phyloP scores from a whole-genome alignment of 2,113 vertebrate species.

The Agapornis roseicollis region DNA sequence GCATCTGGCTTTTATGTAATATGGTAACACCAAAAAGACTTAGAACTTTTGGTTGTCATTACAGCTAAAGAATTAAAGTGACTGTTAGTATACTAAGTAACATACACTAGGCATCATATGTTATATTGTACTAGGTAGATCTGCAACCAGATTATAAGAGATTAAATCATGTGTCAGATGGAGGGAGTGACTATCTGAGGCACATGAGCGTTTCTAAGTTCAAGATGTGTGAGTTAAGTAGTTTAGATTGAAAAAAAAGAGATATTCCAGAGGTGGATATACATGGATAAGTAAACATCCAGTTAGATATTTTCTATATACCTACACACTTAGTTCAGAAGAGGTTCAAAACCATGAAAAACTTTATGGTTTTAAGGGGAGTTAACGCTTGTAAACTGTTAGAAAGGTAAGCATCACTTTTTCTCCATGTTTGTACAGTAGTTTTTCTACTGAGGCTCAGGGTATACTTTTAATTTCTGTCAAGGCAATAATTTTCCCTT shows the following conservation, averaged over 20 bases:
- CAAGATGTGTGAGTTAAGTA: neutral
- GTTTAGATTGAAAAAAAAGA: neutral
- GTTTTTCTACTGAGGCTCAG: neutral
- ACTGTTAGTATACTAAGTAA: neutral
- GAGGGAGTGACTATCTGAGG: neutral
- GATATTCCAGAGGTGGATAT: neutral
- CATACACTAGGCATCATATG: neutral
- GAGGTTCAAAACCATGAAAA: neutral
- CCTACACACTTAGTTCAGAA: neutral
- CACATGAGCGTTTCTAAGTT: neutral
- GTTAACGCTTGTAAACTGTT: neutral
- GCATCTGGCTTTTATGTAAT: constrained; percentile 8
- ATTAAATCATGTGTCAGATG: neutral
- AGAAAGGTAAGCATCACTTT: neutral
- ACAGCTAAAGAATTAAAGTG: neutral
- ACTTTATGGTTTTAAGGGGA: neutral
- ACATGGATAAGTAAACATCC: neutral
- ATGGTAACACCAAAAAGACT: neutral
- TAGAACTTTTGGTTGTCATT: neutral
- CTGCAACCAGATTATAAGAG: neutral
- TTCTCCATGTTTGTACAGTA: neutral
- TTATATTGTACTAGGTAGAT: neutral
- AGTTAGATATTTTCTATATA: neutral
- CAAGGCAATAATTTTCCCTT: neutral
- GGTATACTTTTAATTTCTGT: neutral